Evolutionary conservation across 2,113 vertebrate species (phyloP).

Genomic region (Stercorarius parasiticus): DNA sequence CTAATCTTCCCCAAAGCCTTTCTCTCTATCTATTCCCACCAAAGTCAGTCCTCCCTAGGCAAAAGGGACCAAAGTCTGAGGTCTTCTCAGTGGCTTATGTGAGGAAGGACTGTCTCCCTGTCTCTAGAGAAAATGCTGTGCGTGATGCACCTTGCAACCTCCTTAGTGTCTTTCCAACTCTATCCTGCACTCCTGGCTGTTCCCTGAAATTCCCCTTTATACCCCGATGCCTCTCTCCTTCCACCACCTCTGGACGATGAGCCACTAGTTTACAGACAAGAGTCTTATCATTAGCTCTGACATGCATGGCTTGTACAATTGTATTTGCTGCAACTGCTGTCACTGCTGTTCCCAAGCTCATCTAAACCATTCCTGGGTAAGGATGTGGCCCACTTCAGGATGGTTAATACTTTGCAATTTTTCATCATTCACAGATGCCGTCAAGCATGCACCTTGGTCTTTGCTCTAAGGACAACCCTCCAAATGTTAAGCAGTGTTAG

Average conservation of each 20-base stretch:
- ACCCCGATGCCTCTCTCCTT: not conserved
- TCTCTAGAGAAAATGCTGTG: not conserved
- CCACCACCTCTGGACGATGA: not conserved
- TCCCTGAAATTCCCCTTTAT: not conserved
- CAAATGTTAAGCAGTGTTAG: not conserved
- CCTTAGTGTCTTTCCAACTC: not conserved
- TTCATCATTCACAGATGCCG: not conserved
- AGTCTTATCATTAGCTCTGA: not conserved
- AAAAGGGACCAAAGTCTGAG: not conserved
- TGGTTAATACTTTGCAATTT: not conserved
- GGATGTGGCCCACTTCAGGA: not conserved
- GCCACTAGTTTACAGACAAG: not conserved
- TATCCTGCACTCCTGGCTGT: not conserved
- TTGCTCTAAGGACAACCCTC: not conserved
- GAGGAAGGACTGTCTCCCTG: not conserved
- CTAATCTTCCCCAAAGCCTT: not conserved
- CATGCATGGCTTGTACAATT: not conserved
- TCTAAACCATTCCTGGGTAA: not conserved
- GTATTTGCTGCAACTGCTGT: not conserved
- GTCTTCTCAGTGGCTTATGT: not conserved
- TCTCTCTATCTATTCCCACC: not conserved
- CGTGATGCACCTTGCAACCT: not conserved
- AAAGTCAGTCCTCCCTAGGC: not conserved
- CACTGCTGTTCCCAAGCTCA: not conserved
- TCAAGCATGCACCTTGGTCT: not conserved